Percentiles rank a stretch among this genome's conserved stretches.
These are phyloP conservation scores for Fregetta grallaria DNA, from an alignment of 2,113 vertebrate species.

Conservation along the genomic window DNA sequence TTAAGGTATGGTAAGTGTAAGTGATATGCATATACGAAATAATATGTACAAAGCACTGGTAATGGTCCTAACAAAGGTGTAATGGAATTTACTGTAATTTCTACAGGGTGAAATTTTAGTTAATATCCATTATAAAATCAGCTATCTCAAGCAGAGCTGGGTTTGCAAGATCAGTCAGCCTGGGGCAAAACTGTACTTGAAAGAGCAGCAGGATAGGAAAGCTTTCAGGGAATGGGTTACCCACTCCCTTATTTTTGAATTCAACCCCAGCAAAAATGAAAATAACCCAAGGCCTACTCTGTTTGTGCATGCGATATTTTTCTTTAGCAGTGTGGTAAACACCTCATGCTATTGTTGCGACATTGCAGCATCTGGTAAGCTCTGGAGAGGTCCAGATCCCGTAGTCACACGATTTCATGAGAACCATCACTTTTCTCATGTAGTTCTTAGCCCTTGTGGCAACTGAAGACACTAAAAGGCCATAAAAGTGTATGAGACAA, in stretches of 20 bases:
- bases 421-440: not conserved
- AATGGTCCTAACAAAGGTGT: slow-evolving; percentile 1
- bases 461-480: slow-evolving; percentile 21
- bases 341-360: not conserved
- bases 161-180: slow-evolving; percentile 29
- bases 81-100: slow-evolving; percentile 39
- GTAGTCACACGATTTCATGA: fast-evolving
- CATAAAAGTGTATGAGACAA: slow-evolving; percentile 18
- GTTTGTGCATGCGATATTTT: not conserved
- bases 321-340: not conserved
- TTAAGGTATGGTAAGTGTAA: not conserved
- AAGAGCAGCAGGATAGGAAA: slow-evolving; percentile 4
- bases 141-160: not conserved
- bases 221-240: not conserved
- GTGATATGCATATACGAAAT: not conserved
- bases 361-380: not conserved
- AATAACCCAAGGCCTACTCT: not conserved
- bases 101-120: slow-evolving; percentile 24
- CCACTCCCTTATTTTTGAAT: not conserved
- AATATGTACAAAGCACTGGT: not conserved
- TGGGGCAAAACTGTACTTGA: slow-evolving; percentile 2
- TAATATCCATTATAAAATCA: slow-evolving; percentile 35
- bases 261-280: not conserved
- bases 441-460: not conserved
- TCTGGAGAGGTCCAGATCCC: not conserved